These are phyloP conservation scores for Lepidothrix coronata DNA, from an alignment of 2,113 vertebrate genomes.

Conservation along the genomic window DNA sequence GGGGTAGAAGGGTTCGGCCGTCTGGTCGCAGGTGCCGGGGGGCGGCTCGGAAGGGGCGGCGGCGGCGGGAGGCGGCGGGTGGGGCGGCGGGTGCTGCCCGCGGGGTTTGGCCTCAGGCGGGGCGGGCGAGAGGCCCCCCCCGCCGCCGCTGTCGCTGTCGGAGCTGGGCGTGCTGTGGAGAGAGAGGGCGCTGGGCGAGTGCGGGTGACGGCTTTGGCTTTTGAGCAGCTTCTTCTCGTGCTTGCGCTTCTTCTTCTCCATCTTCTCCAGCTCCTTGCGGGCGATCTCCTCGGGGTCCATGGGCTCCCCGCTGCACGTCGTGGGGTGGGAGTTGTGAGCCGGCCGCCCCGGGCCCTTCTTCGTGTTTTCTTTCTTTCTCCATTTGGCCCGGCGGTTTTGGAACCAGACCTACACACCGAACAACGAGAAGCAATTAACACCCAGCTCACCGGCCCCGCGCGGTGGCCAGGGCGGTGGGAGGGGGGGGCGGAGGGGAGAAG, in stretches of 20 bases:
- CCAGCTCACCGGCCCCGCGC: conserved; percentile 28
- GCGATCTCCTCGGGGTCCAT: conserved; percentile 99
- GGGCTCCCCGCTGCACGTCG: conserved; percentile 96
- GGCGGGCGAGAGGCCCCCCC: conserved; percentile 86
- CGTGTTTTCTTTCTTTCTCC: conserved; percentile 98
- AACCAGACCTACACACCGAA: conserved; percentile 93
- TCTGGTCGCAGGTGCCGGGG: too few species aligned
- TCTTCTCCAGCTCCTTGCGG: conserved; percentile 89
- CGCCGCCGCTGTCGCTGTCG: conserved; percentile 95
- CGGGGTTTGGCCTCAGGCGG: conserved; percentile 51
- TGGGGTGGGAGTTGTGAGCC: conserved; percentile 97
- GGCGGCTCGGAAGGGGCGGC: too few species aligned
- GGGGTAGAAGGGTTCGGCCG: too few species aligned
- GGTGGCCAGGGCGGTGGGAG: neutral
- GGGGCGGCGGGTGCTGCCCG: neutral
- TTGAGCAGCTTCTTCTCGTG: conserved; percentile 93
- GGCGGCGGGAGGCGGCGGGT: too few species aligned
- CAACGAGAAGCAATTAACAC: conserved; percentile 70
- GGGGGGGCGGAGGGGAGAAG: neutral
- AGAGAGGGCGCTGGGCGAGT: conserved; percentile 83
- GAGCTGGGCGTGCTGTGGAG: conserved; percentile 91
- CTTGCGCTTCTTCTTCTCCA: conserved; percentile 96
- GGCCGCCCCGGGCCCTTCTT: conserved; percentile 97
- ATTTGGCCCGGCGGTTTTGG: conserved; percentile 97
- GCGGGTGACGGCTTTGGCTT: conserved; percentile 85